Conservation (phyloP, 2,113 vertebrate genomes). For the Nanorana parkeri region DNA sequence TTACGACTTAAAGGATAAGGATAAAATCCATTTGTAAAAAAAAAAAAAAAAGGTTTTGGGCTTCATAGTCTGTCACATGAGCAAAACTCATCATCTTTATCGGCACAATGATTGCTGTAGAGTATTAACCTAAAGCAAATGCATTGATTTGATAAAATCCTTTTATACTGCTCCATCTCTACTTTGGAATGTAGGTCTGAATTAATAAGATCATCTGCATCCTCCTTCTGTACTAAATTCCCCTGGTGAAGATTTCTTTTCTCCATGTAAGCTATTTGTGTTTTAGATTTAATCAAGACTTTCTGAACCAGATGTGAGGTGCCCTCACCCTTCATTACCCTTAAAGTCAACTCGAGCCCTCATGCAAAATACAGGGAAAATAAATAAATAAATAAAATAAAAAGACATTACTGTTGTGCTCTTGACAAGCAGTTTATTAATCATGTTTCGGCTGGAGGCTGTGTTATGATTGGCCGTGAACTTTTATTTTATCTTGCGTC, state of each 20-base stretch:
- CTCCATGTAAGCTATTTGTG: constrained; percentile 56
- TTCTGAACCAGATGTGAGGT: constrained; percentile 53
- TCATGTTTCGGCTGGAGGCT: not conserved
- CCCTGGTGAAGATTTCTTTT: constrained; percentile 52
- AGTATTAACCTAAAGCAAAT: constrained; percentile 59
- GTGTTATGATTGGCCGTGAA: not conserved
- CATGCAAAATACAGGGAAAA: not conserved
- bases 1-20: constrained; percentile 50
- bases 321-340: constrained; percentile 40
- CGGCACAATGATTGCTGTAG: constrained; percentile 41
- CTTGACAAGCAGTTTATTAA: constrained; percentile 11
- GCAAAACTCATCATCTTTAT: constrained; percentile 55
- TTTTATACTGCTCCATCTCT: constrained; percentile 53
- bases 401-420: constrained; percentile 12
- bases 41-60: constrained; percentile 22
- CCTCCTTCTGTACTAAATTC: constrained; percentile 56
- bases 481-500: not conserved
- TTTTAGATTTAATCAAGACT: constrained; percentile 56
- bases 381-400: not conserved
- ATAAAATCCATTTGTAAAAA: constrained; percentile 51
- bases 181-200: constrained; percentile 56
- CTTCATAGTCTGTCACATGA: constrained; percentile 45
- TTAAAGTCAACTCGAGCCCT: constrained; percentile 14
- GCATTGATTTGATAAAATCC: constrained; percentile 56
- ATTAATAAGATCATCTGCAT: constrained; percentile 59